Evolutionary conservation across 2,113 vertebrate species (phyloP), one percentile per base, ranked within the genome.

Genomic region (Meriones unguiculatus): DNA sequence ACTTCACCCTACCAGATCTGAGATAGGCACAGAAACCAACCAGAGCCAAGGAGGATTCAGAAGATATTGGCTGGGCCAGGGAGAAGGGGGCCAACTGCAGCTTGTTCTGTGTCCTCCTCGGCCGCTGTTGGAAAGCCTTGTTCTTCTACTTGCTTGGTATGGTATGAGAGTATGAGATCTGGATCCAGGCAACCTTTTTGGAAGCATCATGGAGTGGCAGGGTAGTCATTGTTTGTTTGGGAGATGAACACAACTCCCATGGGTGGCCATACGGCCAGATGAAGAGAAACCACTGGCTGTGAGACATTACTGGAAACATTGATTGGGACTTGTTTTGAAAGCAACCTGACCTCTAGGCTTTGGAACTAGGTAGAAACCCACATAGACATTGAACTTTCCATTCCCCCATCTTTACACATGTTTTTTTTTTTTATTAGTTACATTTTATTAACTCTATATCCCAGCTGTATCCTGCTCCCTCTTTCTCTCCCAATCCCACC

Each of bases 11-110:
- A 50, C 95, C 73, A 41, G 54, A 85, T 92, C 80, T n/a, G 62
- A 65, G 46, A 81, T 41, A 80, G 50, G 87, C 52, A 65, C 46
- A 80, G 64, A 94, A 94, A 20, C 85, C 78, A 81, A 35, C 13
- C 17, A 64, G 72, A 93, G 57, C 93, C 91, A 88, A 64, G 84
- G 93, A 95, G 38, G 30, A 69, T 20, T 75, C 93, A 77, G 88
- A 69, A 97, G 81, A 89, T 62, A 85, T 77, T 91, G 90, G 90
- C 90, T 92, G 46, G 85, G 18, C 24, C 59, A 81, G 7, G 35
- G 4, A 22, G 17, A 22, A 4, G 18, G 4, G 41, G 12, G 5
- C 28, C 46, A 46, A 76, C 25, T 17, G 13, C 24, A 25, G 65
- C 59, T 65, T 38, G 81, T 85, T 85, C 81, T 65, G 67, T 76